Conservation (phyloP, 1,140 invertebrate genomes). For the Andrena cerasifolii region DNA sequence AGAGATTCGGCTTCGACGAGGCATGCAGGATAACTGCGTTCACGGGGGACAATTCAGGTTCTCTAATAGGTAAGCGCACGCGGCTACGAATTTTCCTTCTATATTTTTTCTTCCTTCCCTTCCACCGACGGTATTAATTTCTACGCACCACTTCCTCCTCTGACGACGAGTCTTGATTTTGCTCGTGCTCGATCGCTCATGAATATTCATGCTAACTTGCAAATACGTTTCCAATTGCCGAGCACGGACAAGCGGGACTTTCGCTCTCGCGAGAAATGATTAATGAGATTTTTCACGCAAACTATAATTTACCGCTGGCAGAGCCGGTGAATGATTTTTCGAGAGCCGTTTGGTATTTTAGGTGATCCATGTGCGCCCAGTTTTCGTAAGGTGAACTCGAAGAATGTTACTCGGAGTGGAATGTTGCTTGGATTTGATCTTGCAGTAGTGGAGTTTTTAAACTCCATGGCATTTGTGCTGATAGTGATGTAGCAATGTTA, state of each 20-base stretch:
- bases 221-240: background rate
- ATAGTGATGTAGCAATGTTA: too few species aligned
- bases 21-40: constrained; percentile 93
- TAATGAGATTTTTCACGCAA: constrained; percentile 25
- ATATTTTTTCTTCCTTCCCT: background rate
- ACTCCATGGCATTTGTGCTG: too few species aligned
- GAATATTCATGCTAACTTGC: constrained; percentile 10
- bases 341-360: too few species aligned
- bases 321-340: too few species aligned
- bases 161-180: background rate
- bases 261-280: constrained; percentile 16
- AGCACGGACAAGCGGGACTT: too few species aligned
- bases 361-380: too few species aligned
- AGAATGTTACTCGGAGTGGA: too few species aligned
- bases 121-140: background rate
- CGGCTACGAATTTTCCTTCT: background rate
- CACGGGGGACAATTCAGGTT: constrained; percentile 97
- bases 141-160: constrained; percentile 2
- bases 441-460: too few species aligned
- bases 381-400: too few species aligned
- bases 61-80: constrained; percentile 86
- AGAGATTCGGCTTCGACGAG: constrained; percentile 91
- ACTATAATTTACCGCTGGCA: background rate
- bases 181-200: background rate
- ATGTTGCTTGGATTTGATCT: too few species aligned